Evolutionary conservation across 1,140 invertebrate species (phyloP).

Genomic region (Macrostomum lignano): DNA sequence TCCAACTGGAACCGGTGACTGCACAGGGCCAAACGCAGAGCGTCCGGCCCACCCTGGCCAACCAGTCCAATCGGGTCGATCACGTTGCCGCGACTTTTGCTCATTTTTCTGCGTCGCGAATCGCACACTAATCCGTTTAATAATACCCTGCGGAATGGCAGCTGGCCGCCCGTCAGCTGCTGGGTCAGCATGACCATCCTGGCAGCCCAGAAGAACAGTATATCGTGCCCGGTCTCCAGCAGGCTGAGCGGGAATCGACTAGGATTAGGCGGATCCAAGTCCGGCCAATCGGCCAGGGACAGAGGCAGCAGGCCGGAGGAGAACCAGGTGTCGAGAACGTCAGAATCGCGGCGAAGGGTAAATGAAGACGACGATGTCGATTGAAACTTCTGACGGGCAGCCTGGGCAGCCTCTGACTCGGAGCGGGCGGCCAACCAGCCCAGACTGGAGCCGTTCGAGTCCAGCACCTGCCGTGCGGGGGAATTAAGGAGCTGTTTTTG

Average conservation of each 20-base stretch:
- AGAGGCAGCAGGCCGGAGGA: slow-evolving; percentile 87
- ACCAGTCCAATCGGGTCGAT: slow-evolving; percentile 60
- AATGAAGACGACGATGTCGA: not conserved
- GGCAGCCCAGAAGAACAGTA: slow-evolving; percentile 97
- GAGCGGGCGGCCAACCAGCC: slow-evolving; percentile 69
- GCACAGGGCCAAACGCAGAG: no score
- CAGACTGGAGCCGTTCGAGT: no score
- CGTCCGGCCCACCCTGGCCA: slow-evolving; percentile 2
- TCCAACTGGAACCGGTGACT: no score
- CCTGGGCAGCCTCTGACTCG: slow-evolving; percentile 49
- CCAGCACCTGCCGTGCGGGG: no score
- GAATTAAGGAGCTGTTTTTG: no score
- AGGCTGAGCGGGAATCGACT: slow-evolving; percentile 56
- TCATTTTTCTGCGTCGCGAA: slow-evolving; percentile 94
- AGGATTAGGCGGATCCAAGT: slow-evolving; percentile 31
- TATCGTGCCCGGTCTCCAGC: slow-evolving; percentile 89
- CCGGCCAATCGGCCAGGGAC: slow-evolving; percentile 86
- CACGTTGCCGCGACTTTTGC: slow-evolving; percentile 86
- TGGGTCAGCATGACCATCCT: slow-evolving; percentile 90
- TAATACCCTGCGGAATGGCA: slow-evolving; percentile 67
- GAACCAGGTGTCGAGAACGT: slow-evolving; percentile 98
- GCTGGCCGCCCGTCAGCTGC: slow-evolving; percentile 46
- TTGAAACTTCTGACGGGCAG: slow-evolving; percentile 47
- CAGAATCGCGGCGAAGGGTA: slow-evolving; percentile 39
- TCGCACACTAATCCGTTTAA: slow-evolving; percentile 89